Base-by-base conservation (phyloP, 2,113 vertebrate species). In the Nannobrachium achirus region DNA sequence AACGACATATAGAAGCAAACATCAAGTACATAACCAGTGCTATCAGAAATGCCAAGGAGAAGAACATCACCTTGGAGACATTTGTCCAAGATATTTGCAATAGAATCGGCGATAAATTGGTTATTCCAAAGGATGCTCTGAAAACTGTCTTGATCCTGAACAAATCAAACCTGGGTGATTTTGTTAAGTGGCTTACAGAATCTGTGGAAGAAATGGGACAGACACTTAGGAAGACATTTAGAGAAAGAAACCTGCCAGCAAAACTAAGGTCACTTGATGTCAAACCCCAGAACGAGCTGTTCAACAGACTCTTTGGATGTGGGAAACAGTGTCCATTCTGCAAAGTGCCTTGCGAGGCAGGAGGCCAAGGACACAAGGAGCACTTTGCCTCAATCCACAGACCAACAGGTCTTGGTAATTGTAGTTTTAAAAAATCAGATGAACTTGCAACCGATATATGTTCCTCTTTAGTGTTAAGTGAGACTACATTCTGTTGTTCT, bases 261-360 rank as follows among this genome's bases (percentile, higher is more conserved):
- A 89, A 79, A 74, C 63, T 88, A 0, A 0, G 0, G 3, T 25
- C 0, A 0, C 79, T 89, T 5, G 18, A 65, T 1, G 15, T 87
- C 10, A 80, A 84, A 1, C 89, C 90, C 25, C 69, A 91, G 66
- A 46, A 80, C 11, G 86, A 81, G 58, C 70, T 91, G 25, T 89
- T 88, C 63, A 80, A 7, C 6, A 56, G 16, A 19, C 41, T 93
- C 15, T 81, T 91, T 76, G 93, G 91, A 52, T 93, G 93, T 78
- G 91, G 91, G 1, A 65, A 88, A 63, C 88, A 79, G 69, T 92
- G 91, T 80, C 92, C 89, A 3, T 93, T 92, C 69, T 93, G 91
- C 18, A 60, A n/a, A 41, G 75, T 72, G 0, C 83, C 91, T 1
- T 93, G 92, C 87, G 91, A 92, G 10, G 83, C 85, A 14, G 90